These are phyloP conservation scores for Dolichomitus sp. DNA, from an alignment of 2,888 invertebrate genomes.

Conservation along the genomic window DNA sequence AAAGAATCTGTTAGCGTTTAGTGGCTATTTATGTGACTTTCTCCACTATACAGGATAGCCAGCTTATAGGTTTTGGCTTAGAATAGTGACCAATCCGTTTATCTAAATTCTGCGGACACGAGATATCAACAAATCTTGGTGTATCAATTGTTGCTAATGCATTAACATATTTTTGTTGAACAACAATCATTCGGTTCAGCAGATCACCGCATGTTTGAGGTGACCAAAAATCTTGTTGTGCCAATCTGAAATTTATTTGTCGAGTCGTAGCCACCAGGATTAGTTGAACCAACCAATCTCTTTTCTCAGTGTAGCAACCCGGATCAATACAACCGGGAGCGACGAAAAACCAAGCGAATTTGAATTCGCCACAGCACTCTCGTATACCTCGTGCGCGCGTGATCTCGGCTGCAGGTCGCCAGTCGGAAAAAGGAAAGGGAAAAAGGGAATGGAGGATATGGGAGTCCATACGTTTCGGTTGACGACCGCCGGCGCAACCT, in stretches of 20 bases:
- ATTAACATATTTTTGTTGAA: too few species aligned
- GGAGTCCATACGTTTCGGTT: constrained; percentile 39
- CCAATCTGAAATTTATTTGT: background rate
- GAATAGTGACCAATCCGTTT: too few species aligned
- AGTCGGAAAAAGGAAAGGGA: constrained; percentile 18
- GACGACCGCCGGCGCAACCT: constrained; percentile 14
- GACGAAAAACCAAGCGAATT: constrained; percentile 58
- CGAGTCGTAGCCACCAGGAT: background rate
- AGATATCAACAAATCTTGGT: too few species aligned
- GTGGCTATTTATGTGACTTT: too few species aligned
- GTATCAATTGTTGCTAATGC: too few species aligned
- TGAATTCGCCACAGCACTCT: constrained; percentile 54
- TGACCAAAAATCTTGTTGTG: background rate
- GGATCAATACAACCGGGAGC: constrained; percentile 51
- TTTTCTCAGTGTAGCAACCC: background rate
- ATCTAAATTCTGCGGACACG: too few species aligned
- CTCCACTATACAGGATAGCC: too few species aligned
- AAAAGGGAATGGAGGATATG: background rate
- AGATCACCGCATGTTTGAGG: background rate
- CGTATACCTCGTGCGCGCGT: constrained; percentile 40
- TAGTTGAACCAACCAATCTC: background rate
- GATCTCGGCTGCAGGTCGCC: constrained; percentile 21
- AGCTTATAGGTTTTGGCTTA: too few species aligned
- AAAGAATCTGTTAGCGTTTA: background rate
- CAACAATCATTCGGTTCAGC: too few species aligned